Evolutionary conservation across 2,113 vertebrate species (phyloP).

Genomic region (Dipodomys ordii): DNA sequence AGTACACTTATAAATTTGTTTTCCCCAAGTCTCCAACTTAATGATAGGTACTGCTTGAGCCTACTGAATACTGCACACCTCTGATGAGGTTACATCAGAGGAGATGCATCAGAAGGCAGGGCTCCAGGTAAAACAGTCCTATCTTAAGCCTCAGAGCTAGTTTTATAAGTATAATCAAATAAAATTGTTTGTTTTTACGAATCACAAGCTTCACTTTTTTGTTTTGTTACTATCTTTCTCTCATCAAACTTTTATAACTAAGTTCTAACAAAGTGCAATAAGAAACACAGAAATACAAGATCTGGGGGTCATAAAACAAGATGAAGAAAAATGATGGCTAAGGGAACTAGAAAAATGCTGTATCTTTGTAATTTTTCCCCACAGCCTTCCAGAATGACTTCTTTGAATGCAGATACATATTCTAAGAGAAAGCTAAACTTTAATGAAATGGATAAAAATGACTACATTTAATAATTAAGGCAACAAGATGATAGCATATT

Average conservation of each 20-base stretch:
- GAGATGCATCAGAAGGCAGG: not conserved
- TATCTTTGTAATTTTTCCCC: constrained; percentile 31
- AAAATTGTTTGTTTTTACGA: constrained; percentile 1
- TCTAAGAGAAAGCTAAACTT: not conserved
- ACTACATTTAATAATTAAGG: not conserved
- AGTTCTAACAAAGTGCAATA: constrained; percentile 11
- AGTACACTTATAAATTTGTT: constrained; percentile 10
- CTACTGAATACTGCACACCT: not conserved
- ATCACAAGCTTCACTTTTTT: not conserved
- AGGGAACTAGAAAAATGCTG: not conserved
- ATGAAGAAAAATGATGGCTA: constrained; percentile 4
- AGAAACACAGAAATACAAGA: not conserved
- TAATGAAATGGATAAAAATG: not conserved
- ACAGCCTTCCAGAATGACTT: not conserved
- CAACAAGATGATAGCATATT: not conserved
- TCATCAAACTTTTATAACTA: constrained; percentile 28
- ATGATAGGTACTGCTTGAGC: not conserved
- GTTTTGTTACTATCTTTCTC: not conserved
- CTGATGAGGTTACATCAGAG: not conserved
- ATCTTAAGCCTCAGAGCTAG: not conserved
- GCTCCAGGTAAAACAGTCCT: not conserved
- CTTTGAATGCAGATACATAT: not conserved
- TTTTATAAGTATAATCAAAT: constrained; percentile 8
- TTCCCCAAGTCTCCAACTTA: not conserved
- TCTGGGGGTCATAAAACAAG: not conserved